A percentile compares a stretch with the other conserved stretches of the same genome.
Evolutionary conservation across 2,888 invertebrate genomes (phyloP).

Genomic region (Drosophila meridionalis): DNA sequence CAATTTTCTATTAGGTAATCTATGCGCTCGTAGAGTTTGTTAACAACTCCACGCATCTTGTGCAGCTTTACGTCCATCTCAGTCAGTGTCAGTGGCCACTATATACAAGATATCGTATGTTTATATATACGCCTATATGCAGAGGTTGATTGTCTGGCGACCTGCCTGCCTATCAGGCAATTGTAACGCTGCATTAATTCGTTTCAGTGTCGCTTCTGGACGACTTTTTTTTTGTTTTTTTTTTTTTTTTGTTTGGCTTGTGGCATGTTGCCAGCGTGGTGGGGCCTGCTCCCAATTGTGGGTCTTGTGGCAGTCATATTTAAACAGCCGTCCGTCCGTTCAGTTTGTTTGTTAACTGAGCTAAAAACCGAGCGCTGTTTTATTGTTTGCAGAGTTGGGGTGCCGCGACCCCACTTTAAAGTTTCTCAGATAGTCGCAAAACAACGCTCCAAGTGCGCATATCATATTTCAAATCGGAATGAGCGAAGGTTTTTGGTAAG

Average conservation of each 20-base stretch:
- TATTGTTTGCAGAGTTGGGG: slow-evolving; percentile 30
- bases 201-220: slow-evolving; percentile 52
- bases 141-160: slow-evolving; percentile 12
- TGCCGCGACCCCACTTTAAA: slow-evolving; percentile 9
- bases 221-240: not conserved
- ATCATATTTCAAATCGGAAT: slow-evolving; percentile 26
- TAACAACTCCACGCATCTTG: slow-evolving; percentile 66
- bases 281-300: slow-evolving; percentile 45
- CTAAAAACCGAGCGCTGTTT: slow-evolving; percentile 35
- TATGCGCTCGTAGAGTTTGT: slow-evolving; percentile 74
- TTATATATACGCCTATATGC: slow-evolving; percentile 7
- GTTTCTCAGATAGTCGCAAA: slow-evolving; percentile 28
- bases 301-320: slow-evolving; percentile 45
- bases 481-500: not conserved
- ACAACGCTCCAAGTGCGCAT: slow-evolving; percentile 7
- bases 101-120: slow-evolving; percentile 8
- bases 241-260: slow-evolving; percentile 14
- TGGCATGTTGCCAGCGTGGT: slow-evolving; percentile 40
- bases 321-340: slow-evolving; percentile 63
- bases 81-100: slow-evolving; percentile 1
- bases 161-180: slow-evolving; percentile 56
- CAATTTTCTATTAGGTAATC: slow-evolving; percentile 74
- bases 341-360: slow-evolving; percentile 53
- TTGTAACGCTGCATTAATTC: slow-evolving; percentile 73
- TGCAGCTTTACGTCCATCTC: slow-evolving; percentile 49